Evolutionary conservation across 2,113 vertebrate genomes (phyloP).

Genomic region (Brachyhypopomus gauderio): DNA sequence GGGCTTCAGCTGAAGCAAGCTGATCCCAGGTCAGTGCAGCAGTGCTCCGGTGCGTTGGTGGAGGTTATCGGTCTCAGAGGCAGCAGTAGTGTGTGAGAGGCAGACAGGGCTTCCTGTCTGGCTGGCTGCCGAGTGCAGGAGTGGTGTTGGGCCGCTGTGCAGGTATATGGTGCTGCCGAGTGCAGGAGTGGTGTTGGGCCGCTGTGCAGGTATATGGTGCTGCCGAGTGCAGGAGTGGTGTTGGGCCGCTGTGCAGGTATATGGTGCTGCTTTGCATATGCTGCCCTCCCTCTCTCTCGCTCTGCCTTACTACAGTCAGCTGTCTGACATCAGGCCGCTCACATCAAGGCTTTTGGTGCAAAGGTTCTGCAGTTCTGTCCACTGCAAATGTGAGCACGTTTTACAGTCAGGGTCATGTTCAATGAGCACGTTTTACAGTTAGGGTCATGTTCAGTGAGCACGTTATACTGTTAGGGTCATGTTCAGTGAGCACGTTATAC

Average conservation of each 20-base stretch:
- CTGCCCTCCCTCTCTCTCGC: neutral
- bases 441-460: no score
- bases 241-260: constrained; percentile 21
- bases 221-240: constrained; percentile 63
- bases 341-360: no score
- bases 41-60: neutral
- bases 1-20: neutral
- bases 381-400: no score
- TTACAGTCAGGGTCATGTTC: no score
- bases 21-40: neutral
- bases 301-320: constrained; percentile 35
- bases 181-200: constrained; percentile 58
- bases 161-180: constrained; percentile 55
- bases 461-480: no score
- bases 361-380: no score
- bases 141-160: constrained; percentile 15
- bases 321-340: neutral
- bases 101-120: constrained; percentile 60
- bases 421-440: no score
- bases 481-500: no score
- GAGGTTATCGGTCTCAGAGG: neutral
- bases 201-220: constrained; percentile 19
- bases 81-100: constrained; percentile 27
- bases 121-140: constrained; percentile 65
- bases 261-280: constrained; percentile 36